phyloP scores from a whole-genome alignment of 2,888 invertebrate genomes.

The Elysia crispata region DNA sequence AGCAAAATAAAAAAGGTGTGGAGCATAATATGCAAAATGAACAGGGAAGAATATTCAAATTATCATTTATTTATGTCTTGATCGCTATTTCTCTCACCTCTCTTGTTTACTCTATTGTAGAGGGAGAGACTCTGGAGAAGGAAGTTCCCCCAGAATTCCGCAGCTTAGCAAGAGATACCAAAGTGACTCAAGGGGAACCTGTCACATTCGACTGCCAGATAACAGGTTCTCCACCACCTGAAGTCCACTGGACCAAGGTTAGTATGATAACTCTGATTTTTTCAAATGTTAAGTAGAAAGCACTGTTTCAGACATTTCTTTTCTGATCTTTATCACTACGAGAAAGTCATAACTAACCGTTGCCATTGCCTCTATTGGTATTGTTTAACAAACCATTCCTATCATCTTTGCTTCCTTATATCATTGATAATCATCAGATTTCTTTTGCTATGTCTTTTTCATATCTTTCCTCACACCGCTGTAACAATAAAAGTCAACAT shows the following conservation, averaged over 20 bases:
- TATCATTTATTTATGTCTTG: not conserved
- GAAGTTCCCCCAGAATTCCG: slow-evolving; percentile 75
- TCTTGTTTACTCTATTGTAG: slow-evolving; percentile 38
- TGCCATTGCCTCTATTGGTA: not conserved
- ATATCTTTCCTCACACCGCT: too few relatives aligned
- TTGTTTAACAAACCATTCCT: not conserved
- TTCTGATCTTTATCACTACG: not conserved
- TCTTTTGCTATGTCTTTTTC: too few relatives aligned
- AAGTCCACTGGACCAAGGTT: slow-evolving; percentile 90
- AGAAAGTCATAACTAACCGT: not conserved
- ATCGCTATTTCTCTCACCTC: not conserved
- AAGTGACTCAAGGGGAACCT: slow-evolving; percentile 72
- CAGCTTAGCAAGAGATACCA: slow-evolving; percentile 71
- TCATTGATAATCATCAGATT: too few relatives aligned
- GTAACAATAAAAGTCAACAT: too few relatives aligned
- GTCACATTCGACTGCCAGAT: slow-evolving; percentile 84
- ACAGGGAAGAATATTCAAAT: not conserved
- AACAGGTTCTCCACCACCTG: slow-evolving; percentile 91
- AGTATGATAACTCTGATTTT: not conserved
- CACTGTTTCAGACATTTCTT: too few relatives aligned
- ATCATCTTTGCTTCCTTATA: not conserved
- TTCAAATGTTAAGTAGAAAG: too few relatives aligned
- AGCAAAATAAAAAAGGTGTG: not conserved
- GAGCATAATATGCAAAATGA: not conserved
- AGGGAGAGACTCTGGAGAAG: slow-evolving; percentile 66